Base-by-base conservation (phyloP, 2,797 vertebrate species). In the Phaenicophaeus curvirostris region DNA sequence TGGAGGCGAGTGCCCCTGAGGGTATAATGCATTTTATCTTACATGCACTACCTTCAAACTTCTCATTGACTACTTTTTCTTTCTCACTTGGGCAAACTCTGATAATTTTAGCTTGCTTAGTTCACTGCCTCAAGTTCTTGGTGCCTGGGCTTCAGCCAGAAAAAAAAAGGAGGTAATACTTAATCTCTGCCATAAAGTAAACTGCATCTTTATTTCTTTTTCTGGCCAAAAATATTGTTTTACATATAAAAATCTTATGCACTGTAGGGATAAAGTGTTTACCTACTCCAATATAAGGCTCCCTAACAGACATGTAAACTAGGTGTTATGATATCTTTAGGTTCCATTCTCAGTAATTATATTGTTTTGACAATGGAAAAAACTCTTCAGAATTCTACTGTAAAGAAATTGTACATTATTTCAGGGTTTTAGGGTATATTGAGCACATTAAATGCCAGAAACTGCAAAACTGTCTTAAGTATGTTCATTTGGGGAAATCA, bases 1-100 rank as follows among this genome's bases (percentile, higher is more conserved):
- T 1, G 28, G 42, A 48, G 12, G 33, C 0, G 0, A 57, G 37
- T 51, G 28, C 27, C 53, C 39, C 9, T 0, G 1, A 35, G 3
- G 20, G 15, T 39, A 27, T 4, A 41, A 48, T 9, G 7, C 17
- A 50, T 79, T 84, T 59, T 67, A 39, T 46, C 53, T 69, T 5
- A 63, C 2, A 2, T 3, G 6, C 8, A 13, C 31, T 46, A 20
- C 14, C 19, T 33, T 30, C 41, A 41, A 37, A 25, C 5, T 37
- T 23, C 30, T 62, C 46, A 25, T 42, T 6, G 30, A 35, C 44
- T 24, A 2, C 19, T 62, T 41, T 3, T 9, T 12, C 9, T 6
- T 57, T 20, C 76, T 28, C 23, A 13, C 39, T 35, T 21, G 8
- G 33, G 39, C 11, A 50, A 39, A 33, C 18, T 55, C 33, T 11